These are phyloP conservation scores for Ranitomeya imitator DNA, from an alignment of 2,113 vertebrate species.

Conservation along the genomic window DNA sequence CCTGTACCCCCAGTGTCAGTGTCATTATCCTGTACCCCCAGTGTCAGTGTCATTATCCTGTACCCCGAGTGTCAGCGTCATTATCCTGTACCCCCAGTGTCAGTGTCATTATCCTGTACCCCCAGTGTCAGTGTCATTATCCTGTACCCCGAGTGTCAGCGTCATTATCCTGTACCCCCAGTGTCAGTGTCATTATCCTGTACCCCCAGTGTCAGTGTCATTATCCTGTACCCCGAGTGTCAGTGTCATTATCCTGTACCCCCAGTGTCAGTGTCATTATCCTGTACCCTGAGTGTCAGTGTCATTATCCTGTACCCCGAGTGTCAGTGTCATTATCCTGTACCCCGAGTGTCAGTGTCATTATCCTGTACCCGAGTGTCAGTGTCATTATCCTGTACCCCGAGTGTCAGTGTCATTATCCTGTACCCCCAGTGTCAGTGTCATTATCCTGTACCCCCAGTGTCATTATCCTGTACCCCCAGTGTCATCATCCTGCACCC, in stretches of 20 bases:
- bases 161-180: not conserved
- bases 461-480: not conserved
- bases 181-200: not conserved
- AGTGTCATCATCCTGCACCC: not conserved
- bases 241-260: not conserved
- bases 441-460: not conserved
- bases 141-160: not conserved
- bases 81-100: not conserved
- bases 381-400: not conserved
- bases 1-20: not conserved
- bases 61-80: not conserved
- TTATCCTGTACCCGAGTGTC: not conserved
- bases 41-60: not conserved
- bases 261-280: not conserved
- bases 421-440: not conserved
- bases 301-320: not conserved
- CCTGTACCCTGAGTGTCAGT: not conserved
- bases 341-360: not conserved
- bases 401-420: not conserved
- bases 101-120: not conserved
- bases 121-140: not conserved
- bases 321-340: not conserved
- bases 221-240: not conserved
- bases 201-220: not conserved
- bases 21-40: not conserved